Conservation (phyloP, 2,113 vertebrate genomes). For the Phyllostomus discolor region DNA sequence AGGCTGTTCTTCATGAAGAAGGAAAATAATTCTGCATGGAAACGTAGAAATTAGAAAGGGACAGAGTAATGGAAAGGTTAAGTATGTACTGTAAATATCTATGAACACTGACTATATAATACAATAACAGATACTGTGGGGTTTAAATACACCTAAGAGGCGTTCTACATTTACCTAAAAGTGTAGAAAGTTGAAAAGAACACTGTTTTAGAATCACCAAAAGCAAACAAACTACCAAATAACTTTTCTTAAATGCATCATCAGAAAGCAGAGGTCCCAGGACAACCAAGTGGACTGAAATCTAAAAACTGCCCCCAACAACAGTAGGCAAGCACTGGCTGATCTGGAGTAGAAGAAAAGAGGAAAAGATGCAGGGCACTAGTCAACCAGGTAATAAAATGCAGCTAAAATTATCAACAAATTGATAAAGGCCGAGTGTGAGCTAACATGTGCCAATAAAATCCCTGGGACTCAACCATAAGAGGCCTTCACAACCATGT, state of each 20-base stretch:
- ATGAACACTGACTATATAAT: background rate
- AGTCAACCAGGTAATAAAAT: background rate
- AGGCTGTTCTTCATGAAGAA: background rate
- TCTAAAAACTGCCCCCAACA: background rate
- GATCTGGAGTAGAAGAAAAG: background rate
- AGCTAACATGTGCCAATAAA: background rate
- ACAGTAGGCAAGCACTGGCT: background rate
- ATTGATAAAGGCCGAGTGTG: background rate
- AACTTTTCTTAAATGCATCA: background rate
- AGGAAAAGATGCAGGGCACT: background rate
- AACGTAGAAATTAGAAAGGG: background rate
- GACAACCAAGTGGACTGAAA: background rate
- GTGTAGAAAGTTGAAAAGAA: background rate
- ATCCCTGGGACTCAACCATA: background rate
- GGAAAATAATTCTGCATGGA: background rate
- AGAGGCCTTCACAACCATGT: background rate
- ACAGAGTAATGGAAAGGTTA: background rate
- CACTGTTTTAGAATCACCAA: background rate
- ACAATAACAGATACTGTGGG: background rate
- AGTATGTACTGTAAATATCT: background rate
- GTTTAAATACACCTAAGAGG: background rate
- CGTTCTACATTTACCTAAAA: background rate
- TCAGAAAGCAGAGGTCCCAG: background rate
- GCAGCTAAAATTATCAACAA: background rate
- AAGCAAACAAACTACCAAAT: conserved; percentile 10